A percentile compares a stretch with the other conserved stretches of the same genome.
Conservation (phyloP, 2,113 vertebrate species). For the Petrocephalus microphthalmus region DNA sequence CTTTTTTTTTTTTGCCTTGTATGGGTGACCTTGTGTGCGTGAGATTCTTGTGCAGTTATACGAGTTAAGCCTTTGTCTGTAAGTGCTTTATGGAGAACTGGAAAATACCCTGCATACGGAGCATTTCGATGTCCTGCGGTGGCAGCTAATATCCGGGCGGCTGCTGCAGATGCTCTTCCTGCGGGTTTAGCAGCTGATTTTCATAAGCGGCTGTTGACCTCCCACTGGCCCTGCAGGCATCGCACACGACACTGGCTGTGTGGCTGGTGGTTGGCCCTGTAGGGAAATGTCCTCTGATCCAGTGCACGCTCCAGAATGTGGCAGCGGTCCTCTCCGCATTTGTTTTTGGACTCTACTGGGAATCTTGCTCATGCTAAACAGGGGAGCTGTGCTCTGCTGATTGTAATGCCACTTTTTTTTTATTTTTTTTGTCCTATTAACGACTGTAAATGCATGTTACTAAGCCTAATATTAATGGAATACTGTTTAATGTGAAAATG, state of each 20-base stretch:
- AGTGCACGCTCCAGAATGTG: neutral
- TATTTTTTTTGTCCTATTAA: neutral
- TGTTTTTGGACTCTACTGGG: neutral
- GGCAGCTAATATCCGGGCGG: neutral
- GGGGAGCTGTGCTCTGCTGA: neutral
- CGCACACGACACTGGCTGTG: neutral
- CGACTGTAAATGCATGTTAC: neutral
- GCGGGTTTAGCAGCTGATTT: neutral
- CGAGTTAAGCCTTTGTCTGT: neutral
- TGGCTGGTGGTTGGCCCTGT: neutral
- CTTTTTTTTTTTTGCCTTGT: neutral
- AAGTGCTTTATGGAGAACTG: neutral
- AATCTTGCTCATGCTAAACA: neutral
- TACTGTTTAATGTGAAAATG: neutral
- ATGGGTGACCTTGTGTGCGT: neutral
- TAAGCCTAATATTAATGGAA: neutral
- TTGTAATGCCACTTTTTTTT: neutral
- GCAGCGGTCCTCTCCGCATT: neutral
- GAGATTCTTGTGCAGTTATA: neutral
- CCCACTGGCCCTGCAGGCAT: neutral
- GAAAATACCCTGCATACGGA: neutral
- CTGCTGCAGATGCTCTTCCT: neutral
- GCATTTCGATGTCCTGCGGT: neutral
- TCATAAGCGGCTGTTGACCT: conserved; percentile 9
- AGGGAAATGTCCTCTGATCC: neutral